phyloP scores from a whole-genome alignment of 1,140 invertebrate genomes.

The Brachionus calyciflorus region DNA sequence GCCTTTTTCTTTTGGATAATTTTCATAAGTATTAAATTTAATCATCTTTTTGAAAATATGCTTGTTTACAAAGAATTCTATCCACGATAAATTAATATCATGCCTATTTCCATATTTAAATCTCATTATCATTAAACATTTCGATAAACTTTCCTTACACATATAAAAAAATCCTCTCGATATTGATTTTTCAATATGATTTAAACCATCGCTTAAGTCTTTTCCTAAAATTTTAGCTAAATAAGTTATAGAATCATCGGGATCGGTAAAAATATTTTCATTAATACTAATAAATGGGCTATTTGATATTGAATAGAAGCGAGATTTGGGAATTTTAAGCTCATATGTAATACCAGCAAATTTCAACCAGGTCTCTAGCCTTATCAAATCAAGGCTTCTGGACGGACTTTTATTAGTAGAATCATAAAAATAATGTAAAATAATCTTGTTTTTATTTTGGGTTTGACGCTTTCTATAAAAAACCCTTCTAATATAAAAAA shows the following conservation, averaged over 20 bases:
- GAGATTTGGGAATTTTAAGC: neutral
- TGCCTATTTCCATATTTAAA: neutral
- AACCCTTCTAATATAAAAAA: neutral
- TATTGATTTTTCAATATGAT: conserved; percentile 20
- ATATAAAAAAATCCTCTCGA: neutral
- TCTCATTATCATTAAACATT: neutral
- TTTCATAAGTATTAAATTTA: neutral
- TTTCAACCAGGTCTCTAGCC: neutral
- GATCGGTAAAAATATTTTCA: neutral
- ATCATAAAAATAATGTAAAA: neutral
- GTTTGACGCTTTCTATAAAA: neutral
- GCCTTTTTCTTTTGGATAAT: neutral
- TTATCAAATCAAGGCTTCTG: neutral
- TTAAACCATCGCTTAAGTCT: neutral
- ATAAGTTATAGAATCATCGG: neutral
- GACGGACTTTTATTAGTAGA: neutral
- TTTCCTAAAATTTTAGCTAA: neutral
- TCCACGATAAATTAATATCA: neutral
- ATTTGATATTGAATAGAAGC: neutral
- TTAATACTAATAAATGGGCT: neutral
- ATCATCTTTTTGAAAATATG: neutral
- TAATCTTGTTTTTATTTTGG: neutral
- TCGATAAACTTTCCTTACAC: neutral
- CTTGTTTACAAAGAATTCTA: neutral
- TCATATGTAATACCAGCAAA: conserved; percentile 3